Evolutionary conservation across 2,797 vertebrate species (phyloP).

Genomic region (Anisognathus igniventris): DNA sequence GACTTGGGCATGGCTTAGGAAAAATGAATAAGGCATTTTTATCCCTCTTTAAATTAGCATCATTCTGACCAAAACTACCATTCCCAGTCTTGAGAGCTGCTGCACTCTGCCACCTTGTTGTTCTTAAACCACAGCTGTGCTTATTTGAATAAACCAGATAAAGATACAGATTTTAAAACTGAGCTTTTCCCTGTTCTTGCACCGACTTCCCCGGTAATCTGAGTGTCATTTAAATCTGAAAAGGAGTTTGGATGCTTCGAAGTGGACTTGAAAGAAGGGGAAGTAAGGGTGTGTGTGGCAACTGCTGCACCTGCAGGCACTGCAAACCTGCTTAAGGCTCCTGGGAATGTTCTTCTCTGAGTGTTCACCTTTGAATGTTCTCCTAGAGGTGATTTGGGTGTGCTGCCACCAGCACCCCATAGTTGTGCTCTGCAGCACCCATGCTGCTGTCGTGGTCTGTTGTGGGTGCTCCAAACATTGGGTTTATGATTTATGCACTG

Average conservation of each 20-base stretch:
- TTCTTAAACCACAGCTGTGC: neutral
- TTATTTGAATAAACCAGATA: neutral
- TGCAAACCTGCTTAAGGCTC: neutral
- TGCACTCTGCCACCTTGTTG: neutral
- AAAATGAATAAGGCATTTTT: conserved; percentile 12
- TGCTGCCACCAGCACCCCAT: neutral
- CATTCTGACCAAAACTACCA: neutral
- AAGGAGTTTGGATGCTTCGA: neutral
- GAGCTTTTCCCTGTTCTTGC: neutral
- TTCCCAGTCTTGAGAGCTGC: neutral
- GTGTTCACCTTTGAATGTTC: neutral
- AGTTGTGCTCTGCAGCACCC: neutral
- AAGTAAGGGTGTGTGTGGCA: neutral
- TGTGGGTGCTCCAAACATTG: rapidly evolving
- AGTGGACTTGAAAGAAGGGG: neutral
- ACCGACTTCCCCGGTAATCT: neutral
- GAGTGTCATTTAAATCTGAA: neutral
- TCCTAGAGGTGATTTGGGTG: neutral
- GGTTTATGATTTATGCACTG: neutral
- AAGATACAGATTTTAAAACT: neutral
- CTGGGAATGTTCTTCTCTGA: neutral
- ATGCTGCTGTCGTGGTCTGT: neutral
- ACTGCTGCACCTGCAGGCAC: neutral
- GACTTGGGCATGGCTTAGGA: conserved; percentile 35
- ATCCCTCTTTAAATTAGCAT: neutral